Conservation (phyloP, 2,888 invertebrate genomes). For the Odontomyia ornata region DNA sequence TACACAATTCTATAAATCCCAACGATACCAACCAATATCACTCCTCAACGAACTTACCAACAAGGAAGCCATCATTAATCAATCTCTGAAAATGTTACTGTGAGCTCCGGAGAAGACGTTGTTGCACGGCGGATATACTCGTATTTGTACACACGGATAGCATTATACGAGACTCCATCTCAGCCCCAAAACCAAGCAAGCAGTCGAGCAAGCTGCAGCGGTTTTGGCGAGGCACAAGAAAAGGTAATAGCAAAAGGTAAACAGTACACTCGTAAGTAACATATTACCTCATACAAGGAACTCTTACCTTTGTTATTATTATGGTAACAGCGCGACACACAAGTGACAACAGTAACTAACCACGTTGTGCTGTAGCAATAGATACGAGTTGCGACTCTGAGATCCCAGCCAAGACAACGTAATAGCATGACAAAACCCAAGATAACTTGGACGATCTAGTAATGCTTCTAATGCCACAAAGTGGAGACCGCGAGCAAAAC, state of each 20-base stretch:
- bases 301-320: conserved; percentile 31
- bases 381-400: background rate
- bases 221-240: background rate
- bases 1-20: too few species aligned
- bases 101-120: too few species aligned
- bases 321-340: background rate
- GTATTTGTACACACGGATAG: too few species aligned
- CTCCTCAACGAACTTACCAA: background rate
- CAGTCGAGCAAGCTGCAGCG: background rate
- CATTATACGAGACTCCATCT: too few species aligned
- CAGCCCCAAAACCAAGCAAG: background rate
- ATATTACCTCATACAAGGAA: conserved; percentile 41
- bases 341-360: background rate
- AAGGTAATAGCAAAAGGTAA: conserved; percentile 21
- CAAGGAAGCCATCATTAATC: conserved; percentile 41
- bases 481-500: conserved; percentile 10
- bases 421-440: conserved; percentile 10
- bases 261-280: conserved; percentile 33
- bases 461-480: conserved; percentile 16
- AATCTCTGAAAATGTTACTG: conserved; percentile 8
- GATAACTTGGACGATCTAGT: conserved; percentile 2
- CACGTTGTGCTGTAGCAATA: background rate
- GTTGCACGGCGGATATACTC: too few species aligned
- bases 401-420: background rate
- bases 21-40: too few species aligned